These are phyloP conservation scores for Mycteria americana DNA, from an alignment of 2,797 vertebrate genomes.

Conservation along the genomic window DNA sequence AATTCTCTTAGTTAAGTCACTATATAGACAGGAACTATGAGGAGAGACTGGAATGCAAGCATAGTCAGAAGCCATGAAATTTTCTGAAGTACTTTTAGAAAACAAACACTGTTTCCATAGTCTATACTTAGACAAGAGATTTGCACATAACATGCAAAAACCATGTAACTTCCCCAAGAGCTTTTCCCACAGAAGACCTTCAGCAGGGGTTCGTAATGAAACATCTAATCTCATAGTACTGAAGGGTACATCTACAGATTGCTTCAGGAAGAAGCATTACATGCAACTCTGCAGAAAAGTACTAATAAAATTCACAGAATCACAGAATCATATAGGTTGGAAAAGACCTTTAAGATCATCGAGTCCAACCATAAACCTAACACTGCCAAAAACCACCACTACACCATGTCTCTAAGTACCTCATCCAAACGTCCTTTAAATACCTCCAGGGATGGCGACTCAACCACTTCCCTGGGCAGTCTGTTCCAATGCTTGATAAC, in stretches of 20 bases:
- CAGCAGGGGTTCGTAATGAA: background rate
- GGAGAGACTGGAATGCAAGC: background rate
- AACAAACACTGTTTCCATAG: background rate
- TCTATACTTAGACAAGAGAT: background rate
- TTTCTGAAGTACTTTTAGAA: background rate
- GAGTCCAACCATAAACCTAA: too few relatives aligned
- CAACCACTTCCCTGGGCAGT: too few relatives aligned
- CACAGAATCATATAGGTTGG: too few relatives aligned
- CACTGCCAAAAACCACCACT: too few relatives aligned
- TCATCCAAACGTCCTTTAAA: too few relatives aligned
- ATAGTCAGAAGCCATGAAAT: background rate
- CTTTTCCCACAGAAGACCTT: background rate
- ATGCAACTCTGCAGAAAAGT: background rate
- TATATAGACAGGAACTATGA: background rate
- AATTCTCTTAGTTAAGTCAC: background rate
- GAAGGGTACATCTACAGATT: fast-evolving
- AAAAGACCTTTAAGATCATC: too few relatives aligned
- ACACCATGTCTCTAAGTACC: too few relatives aligned
- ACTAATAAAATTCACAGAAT: too few relatives aligned
- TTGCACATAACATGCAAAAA: background rate
- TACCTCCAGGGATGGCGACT: too few relatives aligned
- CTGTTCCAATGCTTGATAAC: too few relatives aligned
- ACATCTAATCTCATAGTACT: fast-evolving
- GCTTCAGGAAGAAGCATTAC: background rate
- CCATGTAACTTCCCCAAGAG: fast-evolving